These are phyloP conservation scores for Nansenia antarctica DNA, from an alignment of 2,113 vertebrate species.

Conservation along the genomic window DNA sequence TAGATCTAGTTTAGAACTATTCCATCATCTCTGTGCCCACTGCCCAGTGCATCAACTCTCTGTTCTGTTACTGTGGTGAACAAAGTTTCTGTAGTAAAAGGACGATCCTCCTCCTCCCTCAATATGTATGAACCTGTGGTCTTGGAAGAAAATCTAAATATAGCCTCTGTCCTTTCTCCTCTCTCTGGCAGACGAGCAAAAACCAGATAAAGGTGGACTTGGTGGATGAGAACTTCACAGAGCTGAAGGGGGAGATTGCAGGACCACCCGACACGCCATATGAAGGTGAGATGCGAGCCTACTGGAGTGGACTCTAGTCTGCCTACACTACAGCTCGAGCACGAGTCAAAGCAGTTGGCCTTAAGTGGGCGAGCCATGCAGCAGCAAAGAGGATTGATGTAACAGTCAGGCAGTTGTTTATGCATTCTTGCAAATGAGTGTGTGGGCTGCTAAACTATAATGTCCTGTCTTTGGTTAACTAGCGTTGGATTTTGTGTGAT, in stretches of 20 bases:
- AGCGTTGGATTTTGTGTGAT: no score
- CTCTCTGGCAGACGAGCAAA: conserved; percentile 92
- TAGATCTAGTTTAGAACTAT: no score
- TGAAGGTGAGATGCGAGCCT: conserved; percentile 89
- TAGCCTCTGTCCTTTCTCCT: conserved; percentile 15
- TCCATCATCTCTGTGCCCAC: no score
- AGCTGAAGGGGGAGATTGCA: conserved; percentile 98
- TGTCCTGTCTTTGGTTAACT: neutral
- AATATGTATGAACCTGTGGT: no score
- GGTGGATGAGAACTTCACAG: conserved; percentile 99
- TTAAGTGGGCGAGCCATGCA: neutral
- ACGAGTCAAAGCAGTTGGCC: neutral
- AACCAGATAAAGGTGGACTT: conserved; percentile 99
- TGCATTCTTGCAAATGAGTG: no score
- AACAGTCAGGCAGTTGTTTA: no score
- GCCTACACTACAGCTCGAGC: no score
- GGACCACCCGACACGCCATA: conserved; percentile 98
- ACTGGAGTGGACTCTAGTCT: neutral
- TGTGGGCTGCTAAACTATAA: neutral
- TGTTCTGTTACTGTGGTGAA: no score
- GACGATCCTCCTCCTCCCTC: no score
- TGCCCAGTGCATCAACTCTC: no score
- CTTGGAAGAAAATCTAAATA: no score
- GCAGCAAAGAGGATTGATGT: neutral
- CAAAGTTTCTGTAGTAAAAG: neutral